Evolutionary conservation across 2,113 vertebrate genomes (phyloP).

Genomic region (Buteo buteo): DNA sequence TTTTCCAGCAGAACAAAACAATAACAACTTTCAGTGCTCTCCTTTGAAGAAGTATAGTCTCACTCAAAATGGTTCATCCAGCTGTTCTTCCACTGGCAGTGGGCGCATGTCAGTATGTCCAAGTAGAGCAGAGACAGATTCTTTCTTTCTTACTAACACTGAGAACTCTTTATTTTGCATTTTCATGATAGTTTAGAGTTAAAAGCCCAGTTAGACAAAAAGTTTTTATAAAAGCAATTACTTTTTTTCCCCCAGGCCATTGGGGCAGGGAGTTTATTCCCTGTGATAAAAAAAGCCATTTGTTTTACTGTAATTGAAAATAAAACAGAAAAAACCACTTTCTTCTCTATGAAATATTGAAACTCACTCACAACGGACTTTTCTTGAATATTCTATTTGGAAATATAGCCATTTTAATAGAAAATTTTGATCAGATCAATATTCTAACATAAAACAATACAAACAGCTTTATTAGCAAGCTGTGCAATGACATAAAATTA

Average conservation of each 20-base stretch:
- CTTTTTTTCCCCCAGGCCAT: background rate
- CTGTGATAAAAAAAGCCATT: background rate
- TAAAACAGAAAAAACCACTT: accelerated
- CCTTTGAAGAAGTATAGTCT: background rate
- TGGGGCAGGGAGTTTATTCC: background rate
- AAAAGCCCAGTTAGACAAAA: background rate
- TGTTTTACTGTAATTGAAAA: background rate
- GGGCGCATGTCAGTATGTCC: accelerated
- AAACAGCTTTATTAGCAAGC: background rate
- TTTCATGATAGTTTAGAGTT: background rate
- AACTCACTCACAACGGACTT: background rate
- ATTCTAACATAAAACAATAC: background rate
- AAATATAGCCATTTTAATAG: background rate
- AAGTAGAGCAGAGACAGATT: background rate
- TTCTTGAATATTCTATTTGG: background rate
- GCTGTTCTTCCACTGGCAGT: background rate
- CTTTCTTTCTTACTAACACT: background rate
- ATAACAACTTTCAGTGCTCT: background rate
- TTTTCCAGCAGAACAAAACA: background rate
- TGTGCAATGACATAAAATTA: background rate
- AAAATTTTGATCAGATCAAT: background rate
- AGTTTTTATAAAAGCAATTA: background rate
- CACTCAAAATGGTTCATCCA: background rate
- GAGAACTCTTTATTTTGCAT: background rate
- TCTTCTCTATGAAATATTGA: background rate